A percentile compares a stretch with the other conserved stretches of the same genome.
Evolutionary conservation across 2,888 invertebrate species (phyloP).

Genomic region (Cataglyphis cursor): DNA sequence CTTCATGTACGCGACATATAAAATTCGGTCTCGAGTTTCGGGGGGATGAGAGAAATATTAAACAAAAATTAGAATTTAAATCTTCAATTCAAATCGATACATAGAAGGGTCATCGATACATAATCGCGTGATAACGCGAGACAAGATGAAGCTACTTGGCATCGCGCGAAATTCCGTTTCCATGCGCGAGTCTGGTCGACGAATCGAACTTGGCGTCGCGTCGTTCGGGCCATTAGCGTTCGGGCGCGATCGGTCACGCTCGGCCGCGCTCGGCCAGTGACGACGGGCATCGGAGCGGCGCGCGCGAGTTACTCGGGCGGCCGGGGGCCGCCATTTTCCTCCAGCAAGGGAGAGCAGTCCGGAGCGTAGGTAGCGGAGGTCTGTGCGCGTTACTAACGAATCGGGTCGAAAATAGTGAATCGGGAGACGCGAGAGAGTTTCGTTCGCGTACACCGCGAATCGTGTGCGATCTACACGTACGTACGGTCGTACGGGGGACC

Average conservation of each 20-base stretch:
- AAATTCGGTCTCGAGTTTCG: background rate
- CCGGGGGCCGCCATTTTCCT: constrained; percentile 86
- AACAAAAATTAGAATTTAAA: background rate
- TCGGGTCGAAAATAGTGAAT: constrained; percentile 20
- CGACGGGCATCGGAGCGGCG: constrained; percentile 82
- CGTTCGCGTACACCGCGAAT: constrained; percentile 24
- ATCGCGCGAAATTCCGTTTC: background rate
- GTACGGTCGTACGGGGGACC: constrained; percentile 2
- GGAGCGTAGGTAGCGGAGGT: constrained; percentile 76
- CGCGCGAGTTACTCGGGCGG: constrained; percentile 82
- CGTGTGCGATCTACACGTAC: constrained; percentile 18
- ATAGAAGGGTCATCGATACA: background rate
- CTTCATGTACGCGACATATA: background rate
- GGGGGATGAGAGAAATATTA: background rate
- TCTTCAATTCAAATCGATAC: background rate
- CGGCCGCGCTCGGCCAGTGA: constrained; percentile 73
- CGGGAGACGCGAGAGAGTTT: constrained; percentile 17
- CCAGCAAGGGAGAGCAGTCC: constrained; percentile 84
- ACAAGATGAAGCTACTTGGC: background rate
- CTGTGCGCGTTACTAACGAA: constrained; percentile 52
- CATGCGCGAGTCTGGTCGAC: background rate
- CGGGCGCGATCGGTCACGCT: constrained; percentile 67
- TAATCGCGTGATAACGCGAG: background rate
- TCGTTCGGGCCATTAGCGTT: constrained; percentile 40
- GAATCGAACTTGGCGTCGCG: constrained; percentile 13